Conservation (phyloP, 2,888 invertebrate genomes). For the Athripsodes cinereus region DNA sequence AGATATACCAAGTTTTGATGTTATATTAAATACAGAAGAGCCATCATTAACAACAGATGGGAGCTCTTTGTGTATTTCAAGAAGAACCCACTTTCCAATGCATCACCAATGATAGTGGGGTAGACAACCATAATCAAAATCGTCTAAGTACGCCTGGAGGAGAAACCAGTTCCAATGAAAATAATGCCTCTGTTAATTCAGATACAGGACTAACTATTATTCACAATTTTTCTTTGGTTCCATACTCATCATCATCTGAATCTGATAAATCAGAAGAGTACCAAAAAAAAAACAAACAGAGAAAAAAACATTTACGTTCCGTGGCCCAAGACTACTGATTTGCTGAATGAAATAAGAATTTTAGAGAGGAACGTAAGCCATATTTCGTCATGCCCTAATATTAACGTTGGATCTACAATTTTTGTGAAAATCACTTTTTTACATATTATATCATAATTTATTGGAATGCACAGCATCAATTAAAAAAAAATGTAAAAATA, state of each 20-base stretch:
- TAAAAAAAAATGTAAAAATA: no score
- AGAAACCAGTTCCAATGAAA: background rate
- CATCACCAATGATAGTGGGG: background rate
- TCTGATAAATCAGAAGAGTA: background rate
- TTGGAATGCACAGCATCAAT: no score
- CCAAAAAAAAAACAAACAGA: background rate
- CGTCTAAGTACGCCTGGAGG: background rate
- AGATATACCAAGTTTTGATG: background rate
- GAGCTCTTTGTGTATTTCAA: background rate
- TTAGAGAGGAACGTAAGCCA: background rate
- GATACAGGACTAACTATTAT: no score
- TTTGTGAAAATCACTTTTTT: no score
- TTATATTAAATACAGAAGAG: background rate
- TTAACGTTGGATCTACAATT: no score
- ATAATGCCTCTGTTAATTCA: no score
- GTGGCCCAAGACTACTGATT: no score
- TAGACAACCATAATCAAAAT: background rate
- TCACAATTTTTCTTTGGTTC: background rate
- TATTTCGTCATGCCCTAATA: background rate
- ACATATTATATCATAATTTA: no score
- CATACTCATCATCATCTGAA: background rate
- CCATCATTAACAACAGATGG: background rate
- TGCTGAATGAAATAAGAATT: no score
- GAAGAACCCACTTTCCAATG: no score
- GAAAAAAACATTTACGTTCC: background rate